Evolutionary conservation across 92 coral and sea anemone species (phyloP).

Genomic region (Phenganax subtilis): DNA sequence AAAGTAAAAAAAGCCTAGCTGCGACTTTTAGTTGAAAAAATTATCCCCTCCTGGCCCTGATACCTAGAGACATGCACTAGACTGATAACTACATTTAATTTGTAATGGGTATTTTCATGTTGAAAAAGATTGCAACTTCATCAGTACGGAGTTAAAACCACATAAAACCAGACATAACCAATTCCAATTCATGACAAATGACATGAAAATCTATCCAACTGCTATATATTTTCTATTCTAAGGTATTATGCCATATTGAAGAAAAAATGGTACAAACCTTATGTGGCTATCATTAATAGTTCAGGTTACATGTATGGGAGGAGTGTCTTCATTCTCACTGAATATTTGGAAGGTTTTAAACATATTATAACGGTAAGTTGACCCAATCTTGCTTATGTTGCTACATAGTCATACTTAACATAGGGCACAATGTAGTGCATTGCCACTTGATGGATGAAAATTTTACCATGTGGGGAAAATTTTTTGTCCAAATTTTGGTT

Average conservation of each 20-base stretch:
- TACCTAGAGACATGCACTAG: background rate
- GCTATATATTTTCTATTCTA: background rate
- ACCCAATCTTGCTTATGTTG: background rate
- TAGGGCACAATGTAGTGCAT: too few species aligned
- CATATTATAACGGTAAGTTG: constrained; percentile 66
- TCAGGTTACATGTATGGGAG: constrained; percentile 73
- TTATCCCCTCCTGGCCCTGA: too few species aligned
- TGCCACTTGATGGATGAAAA: too few species aligned
- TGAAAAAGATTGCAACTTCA: too few species aligned
- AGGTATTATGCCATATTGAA: constrained; percentile 84
- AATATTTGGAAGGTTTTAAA: constrained; percentile 61
- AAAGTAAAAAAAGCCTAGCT: background rate
- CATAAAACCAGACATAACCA: background rate
- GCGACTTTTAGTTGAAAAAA: background rate
- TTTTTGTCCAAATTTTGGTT: too few species aligned
- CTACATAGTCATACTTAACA: background rate
- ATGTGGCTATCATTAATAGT: constrained; percentile 62
- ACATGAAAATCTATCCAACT: background rate
- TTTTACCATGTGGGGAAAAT: too few species aligned
- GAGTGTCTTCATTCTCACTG: constrained; percentile 56
- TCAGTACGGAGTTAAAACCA: background rate
- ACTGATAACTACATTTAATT: background rate
- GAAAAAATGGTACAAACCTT: constrained; percentile 74
- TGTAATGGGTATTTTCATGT: too few species aligned
- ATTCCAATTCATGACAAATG: too few species aligned